Conservation (phyloP, 2,888 invertebrate species). For the Athalia circularis region DNA sequence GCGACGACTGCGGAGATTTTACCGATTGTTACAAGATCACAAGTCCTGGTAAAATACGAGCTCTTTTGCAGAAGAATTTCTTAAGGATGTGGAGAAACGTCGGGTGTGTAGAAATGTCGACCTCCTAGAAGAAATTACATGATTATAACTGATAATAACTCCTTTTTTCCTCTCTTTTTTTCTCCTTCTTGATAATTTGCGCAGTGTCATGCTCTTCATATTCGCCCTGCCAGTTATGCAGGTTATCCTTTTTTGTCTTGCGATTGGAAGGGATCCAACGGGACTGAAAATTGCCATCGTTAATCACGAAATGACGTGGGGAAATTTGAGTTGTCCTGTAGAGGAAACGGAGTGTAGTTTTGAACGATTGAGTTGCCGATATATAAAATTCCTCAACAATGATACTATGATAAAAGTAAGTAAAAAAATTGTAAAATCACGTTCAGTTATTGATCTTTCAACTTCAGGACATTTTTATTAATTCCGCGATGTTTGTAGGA, state of each 20-base stretch:
- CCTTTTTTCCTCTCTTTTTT: not conserved
- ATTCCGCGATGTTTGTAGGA: constrained; percentile 63
- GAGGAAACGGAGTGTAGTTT: constrained; percentile 81
- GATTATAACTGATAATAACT: not conserved
- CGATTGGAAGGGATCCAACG: constrained; percentile 91
- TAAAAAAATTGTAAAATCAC: constrained; percentile 18
- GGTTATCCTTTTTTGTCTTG: constrained; percentile 94
- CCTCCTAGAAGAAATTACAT: not conserved
- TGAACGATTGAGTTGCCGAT: constrained; percentile 85
- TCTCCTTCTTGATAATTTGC: not conserved
- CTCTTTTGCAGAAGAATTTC: constrained; percentile 91
- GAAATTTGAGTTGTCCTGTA: constrained; percentile 74
- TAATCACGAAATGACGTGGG: constrained; percentile 80
- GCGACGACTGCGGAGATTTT: constrained; percentile 78
- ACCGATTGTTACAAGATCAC: constrained; percentile 80
- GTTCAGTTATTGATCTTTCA: constrained; percentile 20
- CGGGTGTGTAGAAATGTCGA: constrained; percentile 75
- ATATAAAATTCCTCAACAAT: constrained; percentile 84
- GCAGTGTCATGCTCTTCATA: constrained; percentile 91
- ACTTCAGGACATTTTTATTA: not conserved
- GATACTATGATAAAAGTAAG: constrained; percentile 81
- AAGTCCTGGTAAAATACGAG: constrained; percentile 90
- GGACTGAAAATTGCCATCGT: constrained; percentile 88
- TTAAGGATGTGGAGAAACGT: constrained; percentile 94
- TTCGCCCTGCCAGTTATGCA: constrained; percentile 96